Conservation (phyloP, 2,888 invertebrate species). For the Stenoptilia bipunctidactyla region DNA sequence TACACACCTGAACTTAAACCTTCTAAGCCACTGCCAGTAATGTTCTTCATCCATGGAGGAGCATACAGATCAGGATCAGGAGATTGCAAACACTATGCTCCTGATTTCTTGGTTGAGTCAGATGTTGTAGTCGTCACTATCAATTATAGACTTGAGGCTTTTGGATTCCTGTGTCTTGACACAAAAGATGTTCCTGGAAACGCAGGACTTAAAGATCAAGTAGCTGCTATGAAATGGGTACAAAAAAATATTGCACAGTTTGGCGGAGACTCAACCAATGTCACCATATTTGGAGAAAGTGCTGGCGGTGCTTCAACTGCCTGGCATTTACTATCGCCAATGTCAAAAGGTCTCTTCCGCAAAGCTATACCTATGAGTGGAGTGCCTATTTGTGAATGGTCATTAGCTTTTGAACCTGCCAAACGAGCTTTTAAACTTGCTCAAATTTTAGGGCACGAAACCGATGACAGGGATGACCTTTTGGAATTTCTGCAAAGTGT, state of each 20-base stretch:
- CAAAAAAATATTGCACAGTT: slow-evolving; percentile 28
- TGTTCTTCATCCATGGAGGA: slow-evolving; percentile 40
- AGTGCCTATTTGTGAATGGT: slow-evolving; percentile 24
- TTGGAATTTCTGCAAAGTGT: slow-evolving; percentile 24
- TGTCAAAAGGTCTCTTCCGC: slow-evolving; percentile 35
- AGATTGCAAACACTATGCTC: slow-evolving; percentile 58
- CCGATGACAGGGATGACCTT: slow-evolving; percentile 20
- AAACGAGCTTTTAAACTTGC: slow-evolving; percentile 22
- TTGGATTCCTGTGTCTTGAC: slow-evolving; percentile 67
- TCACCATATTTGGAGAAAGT: slow-evolving; percentile 36
- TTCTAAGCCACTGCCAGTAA: slow-evolving; percentile 24
- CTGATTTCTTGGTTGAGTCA: slow-evolving; percentile 64
- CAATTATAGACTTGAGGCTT: slow-evolving; percentile 63
- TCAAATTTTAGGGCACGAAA: slow-evolving; percentile 20
- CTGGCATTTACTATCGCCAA: slow-evolving; percentile 31
- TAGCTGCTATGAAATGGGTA: slow-evolving; percentile 31
- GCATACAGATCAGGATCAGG: slow-evolving; percentile 33
- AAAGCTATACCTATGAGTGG: slow-evolving; percentile 38
- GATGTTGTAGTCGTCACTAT: slow-evolving; percentile 66
- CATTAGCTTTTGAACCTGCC: slow-evolving; percentile 18
- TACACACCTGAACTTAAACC: slow-evolving; percentile 27
- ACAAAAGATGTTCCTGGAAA: slow-evolving; percentile 71
- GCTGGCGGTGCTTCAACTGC: slow-evolving; percentile 29
- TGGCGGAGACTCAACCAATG: slow-evolving; percentile 29
- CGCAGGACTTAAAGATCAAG: slow-evolving; percentile 59